Base-by-base conservation (phyloP, 2,888 invertebrate species). In the Lycophotia porphyrea region DNA sequence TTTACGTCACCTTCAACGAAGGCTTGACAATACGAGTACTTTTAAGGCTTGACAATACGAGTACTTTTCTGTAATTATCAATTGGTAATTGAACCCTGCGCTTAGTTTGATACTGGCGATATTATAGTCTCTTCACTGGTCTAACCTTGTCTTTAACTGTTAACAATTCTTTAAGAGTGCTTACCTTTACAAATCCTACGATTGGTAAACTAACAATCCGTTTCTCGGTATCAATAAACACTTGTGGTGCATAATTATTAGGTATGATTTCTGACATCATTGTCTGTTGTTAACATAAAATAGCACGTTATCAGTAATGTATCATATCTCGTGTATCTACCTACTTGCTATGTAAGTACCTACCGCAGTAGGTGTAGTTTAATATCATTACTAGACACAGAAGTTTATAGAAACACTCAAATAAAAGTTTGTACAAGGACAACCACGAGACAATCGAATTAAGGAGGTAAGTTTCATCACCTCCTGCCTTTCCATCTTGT, bases 31-130 rank as follows among this genome's bases (percentile, higher is more conserved):
- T 39, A 21, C 9, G 2, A 75, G 7, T 31, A 39, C 18, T 39
- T 47, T 47, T 63, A 34, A 76, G 49, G 15, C 15, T 74, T 44
- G 36, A 73, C 9, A 34, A 71, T 39, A 21, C 9, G 2, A 75
- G 7, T 31, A 39, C 18, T 39, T 47, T 47, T 63, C 42, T n/a
- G n/a, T n/a, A 76, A 42, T 76, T 34, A 49, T 60, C 61, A 42
- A 76, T 24, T 49, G n/a, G 7, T 27, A 15, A 49, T 61, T 42
- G 61, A 9, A 11, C 11, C 47, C 13, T 31, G 61, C 8, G 21
- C 34, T 76, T 63, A 34, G 11, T 61, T n/a, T 42, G n/a, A 39
- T 11, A 24, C 7, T 52, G 11, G 3, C 31, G 9, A 58, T 36
- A 24, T 55, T 15, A 8, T 3, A 47, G 31, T 18, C 0, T 49